Base-by-base conservation (phyloP, 2,113 vertebrate species). In the Microtus montanus region DNA sequence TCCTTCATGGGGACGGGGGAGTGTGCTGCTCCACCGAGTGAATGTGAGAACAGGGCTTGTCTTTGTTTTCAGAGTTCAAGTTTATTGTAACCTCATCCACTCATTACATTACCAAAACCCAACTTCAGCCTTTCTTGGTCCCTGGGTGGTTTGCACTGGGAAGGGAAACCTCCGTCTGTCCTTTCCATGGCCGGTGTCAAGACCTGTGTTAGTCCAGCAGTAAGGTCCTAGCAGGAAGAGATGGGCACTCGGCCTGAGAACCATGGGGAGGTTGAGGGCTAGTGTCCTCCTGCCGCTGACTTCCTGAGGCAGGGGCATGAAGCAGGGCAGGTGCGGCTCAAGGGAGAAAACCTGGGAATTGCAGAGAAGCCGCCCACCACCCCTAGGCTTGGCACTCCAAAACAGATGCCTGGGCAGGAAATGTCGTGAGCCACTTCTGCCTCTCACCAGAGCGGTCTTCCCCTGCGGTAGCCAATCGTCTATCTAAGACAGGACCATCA, bases 291-390 rank as follows among this genome's bases (percentile, higher is more conserved):
- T 64, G 82, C 41, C 7, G 83, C 41, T 66, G 41, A 22, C 28
- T 68, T 66, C 17, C 15, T 66, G 28, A 47, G 17, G 15, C 28
- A 1, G 82, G 52, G 28, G 26, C 68, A 49, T 33, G n/a, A 26
- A 47, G 44, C 8, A 5, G 19, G 38, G 3, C 41, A 8, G 2
- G 54, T 0, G 1, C 9, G 24, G 5, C 28, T 70, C 41, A 2
- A 15, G 4, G 13, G 33, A 75, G 47, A 38, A 24, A 28, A 73
- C 30, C 41, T 52, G 26, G 24, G 44, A 30, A 14, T 22, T 15
- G 11, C 41, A 38, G 24, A 28, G 44, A 74, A 30, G 8, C 22
- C 17, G 3, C 17, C 41, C 64, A 17, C 47, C 30, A 11, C 41
- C 7, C 33, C 54, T 44, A 28, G 70, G 47, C 44, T 35, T 84